Evolutionary conservation across 2,888 invertebrate species (phyloP).

Genomic region (Meandrusa payeni): DNA sequence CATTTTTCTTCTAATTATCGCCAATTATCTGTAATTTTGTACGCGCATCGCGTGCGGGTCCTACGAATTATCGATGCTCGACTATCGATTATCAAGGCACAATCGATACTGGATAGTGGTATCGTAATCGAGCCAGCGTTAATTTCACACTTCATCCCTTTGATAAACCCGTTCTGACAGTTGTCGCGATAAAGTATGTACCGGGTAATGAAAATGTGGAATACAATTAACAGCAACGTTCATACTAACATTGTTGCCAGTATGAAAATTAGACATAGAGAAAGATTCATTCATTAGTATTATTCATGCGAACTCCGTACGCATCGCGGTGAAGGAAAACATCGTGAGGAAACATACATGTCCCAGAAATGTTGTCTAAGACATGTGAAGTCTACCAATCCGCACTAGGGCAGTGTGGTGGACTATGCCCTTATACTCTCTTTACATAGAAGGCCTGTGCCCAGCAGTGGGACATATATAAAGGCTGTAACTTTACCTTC

Average conservation of each 20-base stretch:
- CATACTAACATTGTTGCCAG: not conserved
- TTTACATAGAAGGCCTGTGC: no score
- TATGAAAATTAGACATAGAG: no score
- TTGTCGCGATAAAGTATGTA: constrained; percentile 2
- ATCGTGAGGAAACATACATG: no score
- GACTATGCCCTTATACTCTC: no score
- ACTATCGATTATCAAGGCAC: constrained; percentile 30
- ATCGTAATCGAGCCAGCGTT: constrained; percentile 38
- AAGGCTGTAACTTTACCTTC: no score
- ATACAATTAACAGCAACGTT: not conserved
- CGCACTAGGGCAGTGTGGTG: no score
- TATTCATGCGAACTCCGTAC: no score
- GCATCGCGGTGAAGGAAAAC: no score
- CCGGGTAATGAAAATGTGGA: not conserved
- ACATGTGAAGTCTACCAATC: no score
- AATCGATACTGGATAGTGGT: constrained; percentile 35
- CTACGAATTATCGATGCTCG: constrained; percentile 24
- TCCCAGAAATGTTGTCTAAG: no score
- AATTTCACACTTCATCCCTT: constrained; percentile 37
- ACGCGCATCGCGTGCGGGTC: constrained; percentile 3
- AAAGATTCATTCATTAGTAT: no score
- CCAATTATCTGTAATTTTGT: constrained; percentile 6
- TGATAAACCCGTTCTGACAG: constrained; percentile 25
- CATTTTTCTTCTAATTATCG: constrained; percentile 9
- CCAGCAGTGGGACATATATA: no score